These are phyloP conservation scores for Hydra vulgaris DNA, from an alignment of 30 jellyfish, hydroid and myxozoan genomes.

Conservation along the genomic window DNA sequence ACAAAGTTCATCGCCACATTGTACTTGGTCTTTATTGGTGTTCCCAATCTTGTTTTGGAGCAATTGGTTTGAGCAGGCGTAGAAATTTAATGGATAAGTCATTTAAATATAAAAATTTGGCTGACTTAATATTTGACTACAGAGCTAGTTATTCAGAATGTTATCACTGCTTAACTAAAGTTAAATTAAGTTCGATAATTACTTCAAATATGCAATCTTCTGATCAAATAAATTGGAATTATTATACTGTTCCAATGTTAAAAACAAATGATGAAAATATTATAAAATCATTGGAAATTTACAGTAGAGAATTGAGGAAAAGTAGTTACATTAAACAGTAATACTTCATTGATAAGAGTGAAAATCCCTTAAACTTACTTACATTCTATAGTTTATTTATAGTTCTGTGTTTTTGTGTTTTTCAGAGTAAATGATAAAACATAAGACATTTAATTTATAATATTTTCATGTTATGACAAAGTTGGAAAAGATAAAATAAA, in stretches of 20 bases:
- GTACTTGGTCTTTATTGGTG: slow-evolving; percentile 54
- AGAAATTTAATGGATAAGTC: slow-evolving; percentile 64
- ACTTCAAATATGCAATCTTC: slow-evolving; percentile 52
- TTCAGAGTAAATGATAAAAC: no score
- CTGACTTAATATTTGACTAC: slow-evolving; percentile 43
- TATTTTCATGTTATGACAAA: no score
- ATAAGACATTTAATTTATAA: no score
- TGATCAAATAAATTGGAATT: slow-evolving; percentile 59
- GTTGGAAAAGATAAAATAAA: no score
- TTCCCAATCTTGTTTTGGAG: slow-evolving; percentile 52
- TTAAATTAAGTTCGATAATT: slow-evolving; percentile 46
- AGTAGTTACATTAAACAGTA: no score
- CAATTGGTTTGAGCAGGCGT: slow-evolving; percentile 84
- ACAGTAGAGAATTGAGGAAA: slow-evolving; percentile 42
- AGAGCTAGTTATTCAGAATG: slow-evolving; percentile 49
- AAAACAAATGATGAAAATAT: slow-evolving; percentile 44
- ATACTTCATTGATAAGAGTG: no score
- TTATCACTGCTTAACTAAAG: slow-evolving; percentile 50
- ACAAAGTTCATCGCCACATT: slow-evolving; percentile 66
- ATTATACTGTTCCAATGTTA: slow-evolving; percentile 36
- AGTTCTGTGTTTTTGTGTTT: no score
- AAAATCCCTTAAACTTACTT: no score
- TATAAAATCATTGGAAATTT: slow-evolving; percentile 33
- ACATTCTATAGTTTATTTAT: no score
- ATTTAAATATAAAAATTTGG: slow-evolving; percentile 35